These are phyloP conservation scores for Potorous gilbertii DNA, from an alignment of 2,797 vertebrate species.

Conservation along the genomic window DNA sequence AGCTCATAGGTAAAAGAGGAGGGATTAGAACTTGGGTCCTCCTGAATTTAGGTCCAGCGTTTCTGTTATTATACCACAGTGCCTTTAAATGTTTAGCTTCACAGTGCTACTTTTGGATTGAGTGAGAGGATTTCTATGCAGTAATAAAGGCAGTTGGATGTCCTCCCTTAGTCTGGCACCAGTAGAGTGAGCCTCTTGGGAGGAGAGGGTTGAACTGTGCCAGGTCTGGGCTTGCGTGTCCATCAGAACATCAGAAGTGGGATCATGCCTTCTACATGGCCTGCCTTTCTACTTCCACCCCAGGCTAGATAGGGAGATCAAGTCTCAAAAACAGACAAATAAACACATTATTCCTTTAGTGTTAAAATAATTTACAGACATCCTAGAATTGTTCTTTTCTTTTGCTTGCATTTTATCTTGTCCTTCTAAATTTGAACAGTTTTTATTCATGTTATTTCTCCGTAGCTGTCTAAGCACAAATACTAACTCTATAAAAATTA, in stretches of 20 bases:
- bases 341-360: neutral
- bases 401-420: neutral
- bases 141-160: neutral
- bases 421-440: slow-evolving; percentile 27
- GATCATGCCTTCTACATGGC: neutral
- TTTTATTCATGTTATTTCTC: slow-evolving; percentile 19
- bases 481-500: slow-evolving; percentile 12
- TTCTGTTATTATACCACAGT: neutral
- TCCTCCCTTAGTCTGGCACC: neutral
- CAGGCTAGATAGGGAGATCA: neutral
- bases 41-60: neutral
- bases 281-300: neutral
- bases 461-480: slow-evolving; percentile 6
- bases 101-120: neutral
- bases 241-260: neutral
- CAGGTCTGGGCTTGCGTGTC: neutral
- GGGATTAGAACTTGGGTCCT: neutral
- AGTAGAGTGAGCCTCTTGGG: neutral
- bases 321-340: neutral
- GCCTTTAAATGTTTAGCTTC: neutral
- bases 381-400: neutral
- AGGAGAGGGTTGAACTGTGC: neutral
- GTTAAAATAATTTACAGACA: neutral
- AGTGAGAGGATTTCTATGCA: neutral
- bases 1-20: neutral